Base-by-base conservation (phyloP, 2,113 vertebrate genomes). In the Vanacampus margaritifer region DNA sequence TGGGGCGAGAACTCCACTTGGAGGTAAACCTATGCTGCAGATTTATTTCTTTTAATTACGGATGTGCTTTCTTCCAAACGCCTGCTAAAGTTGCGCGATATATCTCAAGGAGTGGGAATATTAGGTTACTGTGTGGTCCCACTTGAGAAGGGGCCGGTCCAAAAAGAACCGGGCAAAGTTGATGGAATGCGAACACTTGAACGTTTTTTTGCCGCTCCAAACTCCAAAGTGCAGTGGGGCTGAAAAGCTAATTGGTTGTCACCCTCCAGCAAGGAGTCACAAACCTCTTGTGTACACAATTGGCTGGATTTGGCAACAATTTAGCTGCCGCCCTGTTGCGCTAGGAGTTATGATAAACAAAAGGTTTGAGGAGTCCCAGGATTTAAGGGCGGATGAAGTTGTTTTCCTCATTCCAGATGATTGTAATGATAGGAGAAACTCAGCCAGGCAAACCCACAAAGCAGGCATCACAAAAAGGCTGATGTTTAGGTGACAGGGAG, bases 231-330 rank as follows among this genome's bases (percentile, higher is more conserved):
- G 64, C 69, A 70, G 59, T 39, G 61, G 14, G 56, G 61, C 64
- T 71, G 54, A 71, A 75, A 75, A 71, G 61, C 58, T 79, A 81
- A 85, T 23, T 89, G 75, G 64, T 72, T 84, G 74, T 82, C 68
- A 64, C 74, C 84, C 64, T 79, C 48, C n/a, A 51, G n/a, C 21
- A 51, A 7, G 19, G 46, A 48, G 8, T 48, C 46, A 48, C 46
- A 11, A 10, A 72, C 79, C 68, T 32, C 59, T 48, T 56, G 43
- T 57, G 48, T 23, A 23, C 21, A 51, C 23, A 78, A 70, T 66
- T 83, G 80, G 51, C 71, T 70, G 53, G 76, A 73, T 74, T 72
- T 76, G 68, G 67, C 66, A 28, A 56, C 71, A 75, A 76, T 81
- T 82, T 73, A 69, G 53, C 78, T 45, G 50, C 78, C 69, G 69